Evolutionary conservation across 2,797 vertebrate species (phyloP), one percentile per base, ranked within the genome.

Genomic region (Eulemur mongoz): DNA sequence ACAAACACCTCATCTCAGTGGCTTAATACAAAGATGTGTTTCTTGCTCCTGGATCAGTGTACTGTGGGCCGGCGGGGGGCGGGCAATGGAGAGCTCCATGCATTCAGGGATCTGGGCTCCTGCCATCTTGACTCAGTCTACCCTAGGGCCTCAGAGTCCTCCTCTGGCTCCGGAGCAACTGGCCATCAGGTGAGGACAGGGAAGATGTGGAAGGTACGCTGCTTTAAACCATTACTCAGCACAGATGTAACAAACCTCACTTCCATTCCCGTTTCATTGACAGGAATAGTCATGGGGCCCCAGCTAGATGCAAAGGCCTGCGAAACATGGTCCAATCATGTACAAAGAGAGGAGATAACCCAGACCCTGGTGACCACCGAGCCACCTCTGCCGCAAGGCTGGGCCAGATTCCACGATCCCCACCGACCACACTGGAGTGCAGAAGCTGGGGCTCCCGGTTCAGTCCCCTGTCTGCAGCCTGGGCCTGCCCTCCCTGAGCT

Each of bases 241-340:
- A 63, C 32, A 1, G 32, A n/a, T 2, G 30, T 13, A 1, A 27
- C 35, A 50, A 43, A 18, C 15, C 61, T 87, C 45, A 2, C 35
- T 5, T 90, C n/a, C 40, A 9, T 61, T 84, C 72, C 30, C 40
- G 5, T 52, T 78, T 63, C 27, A 8, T 13, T n/a, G 72, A 54
- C 57, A 54, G 78, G 27, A 91, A 67, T 43, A 81, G 43, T 7
- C 35, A 12, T 1, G 17, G 75, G 57, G 27, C 54, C 72, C 45
- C 35, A 22, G 59, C 15, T 32, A 17, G 48, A 22, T 38, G 43
- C 43, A 10, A 70, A 15, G n/a, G 2, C 27, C 69, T n/a, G 23
- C 40, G 30, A 94, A 35, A 30, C 11, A 1, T 0, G 1, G 50
- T 20, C 81, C 48, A n/a, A 27, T 8, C 0, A 0, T 5, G 12